Base-by-base conservation (phyloP, 1,140 invertebrate genomes). In the Battus philenor region DNA sequence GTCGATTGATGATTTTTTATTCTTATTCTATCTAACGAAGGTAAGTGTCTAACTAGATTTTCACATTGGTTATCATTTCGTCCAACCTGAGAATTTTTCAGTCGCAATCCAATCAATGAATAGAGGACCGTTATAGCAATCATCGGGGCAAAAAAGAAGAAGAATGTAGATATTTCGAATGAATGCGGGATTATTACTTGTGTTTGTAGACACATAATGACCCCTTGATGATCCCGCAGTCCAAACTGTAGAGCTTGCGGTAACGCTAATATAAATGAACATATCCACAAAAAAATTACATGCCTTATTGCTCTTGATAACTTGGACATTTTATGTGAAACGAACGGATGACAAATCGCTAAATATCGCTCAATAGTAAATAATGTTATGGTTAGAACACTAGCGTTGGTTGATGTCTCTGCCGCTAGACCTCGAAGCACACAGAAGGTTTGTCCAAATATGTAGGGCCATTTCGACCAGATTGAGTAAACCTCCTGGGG, bases 381-480 rank as follows among this genome's bases (percentile, higher is more conserved):
- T 18, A 92, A 88, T 0, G 93, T 93, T 41, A 95, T 95, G 0
- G 93, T 95, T 30, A 98, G 87, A 0, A 98, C 94, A 0, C 97
- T 97, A 0, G 97, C 96, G 76, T 98, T 97, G 1, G 95, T 94
- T 0, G 95, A 97, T 2, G 94, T 96, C 75, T 98, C 97, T 0
- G 94, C 92, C 0, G 95, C 89, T 26, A 97, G 88, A 0, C 94
- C 94, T 46, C 95, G 90, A 13, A 96, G 81, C 4, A 96, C 87
- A 76, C 96, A 98, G 76, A 97, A 96, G 1, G 87, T 87, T 50
- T 94, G 91, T 0, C 95, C 95, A 61, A 98, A 97, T 5, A 93
- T 86, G 80, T 97, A 97, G 0, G 95, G 95, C 84, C 94, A 94
- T 36, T 92, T 90, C 1, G 91, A 93, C 94, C 95, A 97, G 24